Evolutionary conservation across 2,797 vertebrate species (phyloP).

Genomic region (Platyrinchus mystaceus): DNA sequence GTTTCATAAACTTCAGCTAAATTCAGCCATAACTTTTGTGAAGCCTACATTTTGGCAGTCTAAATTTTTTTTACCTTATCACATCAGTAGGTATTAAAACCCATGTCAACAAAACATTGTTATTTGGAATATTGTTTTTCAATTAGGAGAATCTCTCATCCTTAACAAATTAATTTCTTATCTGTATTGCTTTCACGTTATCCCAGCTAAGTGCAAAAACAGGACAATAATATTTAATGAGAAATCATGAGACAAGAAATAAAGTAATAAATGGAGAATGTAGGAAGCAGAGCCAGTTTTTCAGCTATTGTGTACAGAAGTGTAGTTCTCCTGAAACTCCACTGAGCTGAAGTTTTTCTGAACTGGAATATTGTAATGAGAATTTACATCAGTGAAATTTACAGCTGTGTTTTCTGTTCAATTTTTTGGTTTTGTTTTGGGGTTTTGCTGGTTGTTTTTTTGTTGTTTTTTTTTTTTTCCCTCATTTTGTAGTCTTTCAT

Average conservation of each 20-base stretch:
- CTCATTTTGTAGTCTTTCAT: not conserved
- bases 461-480: too few relatives aligned
- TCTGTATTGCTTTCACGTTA: not conserved
- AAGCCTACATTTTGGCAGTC: not conserved
- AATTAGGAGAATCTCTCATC: constrained; percentile 33
- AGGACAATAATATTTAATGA: not conserved
- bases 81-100: not conserved
- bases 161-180: constrained; percentile 26
- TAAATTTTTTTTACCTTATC: not conserved
- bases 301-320: not conserved
- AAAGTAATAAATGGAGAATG: not conserved
- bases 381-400: not conserved
- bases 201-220: not conserved
- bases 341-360: not conserved
- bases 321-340: not conserved
- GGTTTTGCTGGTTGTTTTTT: not conserved
- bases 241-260: not conserved
- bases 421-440: not conserved
- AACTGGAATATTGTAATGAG: not conserved
- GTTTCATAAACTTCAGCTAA: not conserved
- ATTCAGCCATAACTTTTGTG: not conserved
- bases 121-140: constrained; percentile 3
- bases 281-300: not conserved
- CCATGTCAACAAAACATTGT: not conserved
- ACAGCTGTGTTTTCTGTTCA: fast-evolving